These are phyloP conservation scores for Urosaurus nigricauda DNA, from an alignment of 2,797 vertebrate species.

Conservation along the genomic window DNA sequence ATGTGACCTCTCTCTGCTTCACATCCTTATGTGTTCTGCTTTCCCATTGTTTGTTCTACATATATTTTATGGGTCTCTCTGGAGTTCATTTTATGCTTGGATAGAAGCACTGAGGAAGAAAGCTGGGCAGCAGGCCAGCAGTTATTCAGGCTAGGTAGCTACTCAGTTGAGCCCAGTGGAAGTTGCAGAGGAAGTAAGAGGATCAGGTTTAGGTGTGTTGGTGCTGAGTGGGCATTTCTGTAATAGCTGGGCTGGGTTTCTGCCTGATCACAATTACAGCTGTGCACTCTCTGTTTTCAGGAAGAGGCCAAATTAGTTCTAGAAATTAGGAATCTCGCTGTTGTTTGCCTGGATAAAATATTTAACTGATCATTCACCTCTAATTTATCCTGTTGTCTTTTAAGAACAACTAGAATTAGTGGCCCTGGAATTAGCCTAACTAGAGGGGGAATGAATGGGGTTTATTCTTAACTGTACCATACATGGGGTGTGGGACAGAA, in stretches of 20 bases:
- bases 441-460: neutral
- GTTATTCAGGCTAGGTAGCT: conserved; percentile 33
- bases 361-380: conserved; percentile 8
- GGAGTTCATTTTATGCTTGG: conserved; percentile 6
- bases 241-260: conserved; percentile 45
- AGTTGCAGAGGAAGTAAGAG: conserved; percentile 32
- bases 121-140: neutral
- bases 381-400: neutral
- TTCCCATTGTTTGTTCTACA: neutral
- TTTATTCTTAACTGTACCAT: neutral
- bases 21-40: neutral
- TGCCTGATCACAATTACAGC: conserved; percentile 27
- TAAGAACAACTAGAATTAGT: neutral
- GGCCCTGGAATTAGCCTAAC: neutral
- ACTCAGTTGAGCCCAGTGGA: neutral
- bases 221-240: conserved; percentile 41
- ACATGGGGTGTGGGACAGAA: neutral
- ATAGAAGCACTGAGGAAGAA: neutral
- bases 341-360: neutral
- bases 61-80: neutral
- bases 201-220: conserved; percentile 19
- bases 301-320: conserved; percentile 10
- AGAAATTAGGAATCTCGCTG: neutral
- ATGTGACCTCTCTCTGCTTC: neutral
- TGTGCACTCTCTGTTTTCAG: conserved; percentile 7